Base-by-base conservation (phyloP, 2,113 vertebrate species). In the Aptenodytes patagonicus region DNA sequence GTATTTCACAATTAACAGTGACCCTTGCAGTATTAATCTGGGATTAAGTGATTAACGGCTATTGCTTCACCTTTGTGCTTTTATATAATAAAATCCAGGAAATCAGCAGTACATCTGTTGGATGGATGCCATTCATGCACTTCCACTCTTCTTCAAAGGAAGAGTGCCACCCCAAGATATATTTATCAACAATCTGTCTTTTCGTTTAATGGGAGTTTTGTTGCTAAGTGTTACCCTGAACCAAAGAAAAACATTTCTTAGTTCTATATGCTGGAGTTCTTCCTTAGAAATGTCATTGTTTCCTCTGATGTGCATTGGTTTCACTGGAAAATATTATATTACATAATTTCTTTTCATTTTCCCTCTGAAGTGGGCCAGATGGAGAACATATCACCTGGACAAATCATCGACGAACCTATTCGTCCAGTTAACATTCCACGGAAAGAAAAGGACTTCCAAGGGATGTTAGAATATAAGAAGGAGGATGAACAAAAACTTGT, bases 401-500 rank as follows among this genome's bases (percentile, higher is more conserved):
- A 99, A 97, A 99, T 99, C 93, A 98, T 99, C n/a, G 99, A 99
- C 2, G 99, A 99, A 87, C 99, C 99, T 5, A 99, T 99, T 83
- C 99, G 99, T 87, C 99, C 99, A 2, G 99, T 99, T 76, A 99
- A 99, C 97, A 99, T 99, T 94, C 99, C 99, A n/a, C 98, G 99
- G 93, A 98, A 99, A 83, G 99, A 99, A 96, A 99, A 99, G 94
- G 99, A 99, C 94, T 99, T 99, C 98, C 99, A 99, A 89, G 99
- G 99, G 81, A 99, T 99, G 99, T 93, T 99, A 96, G 99, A 99
- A 77, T 99, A 99, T 95, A 99, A 99, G 98, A 99, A 99, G 97
- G 99, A 99, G 68, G 99, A 99, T 92, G 99, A 99, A 90, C 98
- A 99, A 64, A 99, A 99, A 83, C 98, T 99, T 80, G 98, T 99